A percentile compares a stretch with the other conserved stretches of the same genome.
Conservation (phyloP, 1,140 invertebrate species). For the Platorchestia sp. region DNA sequence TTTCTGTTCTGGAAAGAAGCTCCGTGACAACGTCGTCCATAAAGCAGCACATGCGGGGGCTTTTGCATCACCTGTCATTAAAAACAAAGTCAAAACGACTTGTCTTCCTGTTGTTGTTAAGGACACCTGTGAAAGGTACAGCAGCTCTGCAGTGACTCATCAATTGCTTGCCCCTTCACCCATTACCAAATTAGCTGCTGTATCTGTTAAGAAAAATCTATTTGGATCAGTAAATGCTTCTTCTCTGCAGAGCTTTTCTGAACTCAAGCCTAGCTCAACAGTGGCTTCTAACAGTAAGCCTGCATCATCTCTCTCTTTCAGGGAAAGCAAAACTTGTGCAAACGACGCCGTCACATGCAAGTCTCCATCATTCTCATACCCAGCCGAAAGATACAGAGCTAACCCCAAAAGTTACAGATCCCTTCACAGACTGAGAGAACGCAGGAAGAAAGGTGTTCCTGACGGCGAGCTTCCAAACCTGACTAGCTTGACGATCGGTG, state of each 20-base stretch:
- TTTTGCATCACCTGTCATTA: neutral
- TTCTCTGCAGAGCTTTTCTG: conserved; percentile 25
- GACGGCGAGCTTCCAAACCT: conserved; percentile 63
- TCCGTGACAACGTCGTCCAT: neutral
- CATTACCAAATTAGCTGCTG: neutral
- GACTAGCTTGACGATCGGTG: conserved; percentile 59
- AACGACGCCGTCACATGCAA: conserved; percentile 56
- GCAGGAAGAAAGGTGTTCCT: conserved; percentile 47
- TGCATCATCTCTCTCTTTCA: conserved; percentile 58
- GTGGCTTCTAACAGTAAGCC: neutral
- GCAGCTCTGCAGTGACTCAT: neutral
- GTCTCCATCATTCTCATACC: conserved; percentile 61
- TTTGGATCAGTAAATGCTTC: conserved; percentile 38
- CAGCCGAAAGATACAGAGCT: conserved; percentile 58
- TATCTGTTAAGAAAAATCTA: conserved; percentile 43
- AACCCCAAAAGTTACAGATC: conserved; percentile 61
- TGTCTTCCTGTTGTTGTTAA: neutral
- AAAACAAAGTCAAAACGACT: neutral
- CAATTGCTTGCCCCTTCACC: neutral
- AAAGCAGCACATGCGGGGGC: neutral
- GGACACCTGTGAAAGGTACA: neutral
- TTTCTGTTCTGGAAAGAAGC: conserved; percentile 58
- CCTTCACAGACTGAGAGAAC: conserved; percentile 60
- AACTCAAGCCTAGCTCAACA: neutral
- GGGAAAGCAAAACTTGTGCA: conserved; percentile 58